These are phyloP conservation scores for Naja naja DNA, from an alignment of 2,113 vertebrate genomes.

Conservation along the genomic window DNA sequence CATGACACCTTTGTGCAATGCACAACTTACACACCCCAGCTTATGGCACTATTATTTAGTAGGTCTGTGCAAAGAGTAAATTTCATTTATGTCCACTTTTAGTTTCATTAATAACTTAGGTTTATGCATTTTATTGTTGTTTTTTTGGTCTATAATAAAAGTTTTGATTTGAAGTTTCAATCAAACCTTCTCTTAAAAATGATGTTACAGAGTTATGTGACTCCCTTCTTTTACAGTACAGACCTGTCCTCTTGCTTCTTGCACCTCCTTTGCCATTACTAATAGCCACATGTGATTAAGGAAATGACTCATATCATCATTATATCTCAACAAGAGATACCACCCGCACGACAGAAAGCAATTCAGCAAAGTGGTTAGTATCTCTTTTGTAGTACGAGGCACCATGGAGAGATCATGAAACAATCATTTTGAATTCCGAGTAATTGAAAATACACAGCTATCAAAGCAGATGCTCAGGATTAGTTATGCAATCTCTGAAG, in stretches of 20 bases:
- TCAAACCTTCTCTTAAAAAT: not conserved
- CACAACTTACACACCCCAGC: not conserved
- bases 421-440: not conserved
- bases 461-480: not conserved
- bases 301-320: not conserved
- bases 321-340: not conserved
- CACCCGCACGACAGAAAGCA: not conserved
- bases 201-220: not conserved
- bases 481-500: not conserved
- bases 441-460: not conserved
- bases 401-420: not conserved
- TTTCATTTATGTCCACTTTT: not conserved
- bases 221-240: not conserved
- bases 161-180: not conserved
- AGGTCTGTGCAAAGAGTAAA: not conserved
- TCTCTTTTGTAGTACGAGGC: not conserved
- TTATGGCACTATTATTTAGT: not conserved
- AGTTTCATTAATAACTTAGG: not conserved
- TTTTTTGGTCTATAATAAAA: not conserved
- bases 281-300: not conserved
- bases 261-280: not conserved
- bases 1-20: not conserved
- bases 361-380: not conserved
- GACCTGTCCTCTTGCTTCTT: not conserved
- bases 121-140: not conserved